Evolutionary conservation across 1,140 invertebrate species (phyloP), one percentile per base, ranked within the genome.

Genomic region (Pissodes strobi): DNA sequence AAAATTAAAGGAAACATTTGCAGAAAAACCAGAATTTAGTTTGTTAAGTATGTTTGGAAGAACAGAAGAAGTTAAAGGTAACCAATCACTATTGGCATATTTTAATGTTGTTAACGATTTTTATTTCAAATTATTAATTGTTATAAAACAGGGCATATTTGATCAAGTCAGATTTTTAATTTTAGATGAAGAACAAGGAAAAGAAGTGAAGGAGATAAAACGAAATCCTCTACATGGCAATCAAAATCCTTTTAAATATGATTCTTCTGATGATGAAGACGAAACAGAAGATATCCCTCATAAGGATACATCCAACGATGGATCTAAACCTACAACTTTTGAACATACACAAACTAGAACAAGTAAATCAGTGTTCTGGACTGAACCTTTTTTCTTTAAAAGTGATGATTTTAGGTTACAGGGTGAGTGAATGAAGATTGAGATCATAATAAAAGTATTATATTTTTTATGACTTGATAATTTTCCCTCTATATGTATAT

Each of bases 201-300:
- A n/a, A n/a, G 18, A 63, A 69, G 15, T 79, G 79, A 76, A 66
- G 17, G 9, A 38, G 8, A 49, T 53, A 30, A 59, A 59, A 22
- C 12, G 2, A 46, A 59, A 41, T 22, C 5, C 37, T 2, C 6
- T 27, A 17, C 21, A 30, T 5, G 27, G 41, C 38, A 30, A 48
- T 12, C 43, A 78, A 69, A 86, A 85, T 75, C 81, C 82, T 9
- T 87, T 86, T 75, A 79, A 82, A n/a, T 86, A 85, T 74, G 85
- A 87, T 72, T 85, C 85, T 56, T 85, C 84, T 18, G 84, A 86
- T 59, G 77, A 79, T 70, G 82, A 84, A 69, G 76, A 78, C 55
- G 70, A 77, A 19, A 64, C 55, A n/a, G 46, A 72, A 37, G 53
- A 68, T 61, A 62, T 64, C 38, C 43, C 68, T 57, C 19, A 23